Evolutionary conservation across 2,888 invertebrate species (phyloP).

Genomic region (Lucinisca nassula): DNA sequence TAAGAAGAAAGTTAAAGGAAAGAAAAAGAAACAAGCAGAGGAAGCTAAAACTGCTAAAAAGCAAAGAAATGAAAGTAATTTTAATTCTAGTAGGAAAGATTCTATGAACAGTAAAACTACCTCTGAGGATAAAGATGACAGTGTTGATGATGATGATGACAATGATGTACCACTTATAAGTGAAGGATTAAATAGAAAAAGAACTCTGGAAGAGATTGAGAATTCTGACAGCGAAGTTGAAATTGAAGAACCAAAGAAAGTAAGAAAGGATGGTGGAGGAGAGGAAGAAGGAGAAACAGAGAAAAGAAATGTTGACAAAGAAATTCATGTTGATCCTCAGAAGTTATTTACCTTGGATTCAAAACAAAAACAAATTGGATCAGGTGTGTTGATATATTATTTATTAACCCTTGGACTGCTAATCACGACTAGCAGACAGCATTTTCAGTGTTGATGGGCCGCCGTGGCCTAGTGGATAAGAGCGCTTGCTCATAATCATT

Average conservation of each 20-base stretch:
- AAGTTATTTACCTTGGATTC: slow-evolving; percentile 73
- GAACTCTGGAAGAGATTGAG: slow-evolving; percentile 78
- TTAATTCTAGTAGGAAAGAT: neutral
- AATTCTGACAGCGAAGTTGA: slow-evolving; percentile 62
- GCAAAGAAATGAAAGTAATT: slow-evolving; percentile 20
- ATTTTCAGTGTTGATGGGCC: too few relatives aligned
- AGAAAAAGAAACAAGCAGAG: slow-evolving; percentile 4
- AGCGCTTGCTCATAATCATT: too few relatives aligned
- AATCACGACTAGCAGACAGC: too few relatives aligned
- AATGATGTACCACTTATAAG: slow-evolving; percentile 65
- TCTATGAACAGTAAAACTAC: neutral
- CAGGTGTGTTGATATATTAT: too few relatives aligned
- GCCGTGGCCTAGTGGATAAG: too few relatives aligned
- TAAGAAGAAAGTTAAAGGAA: slow-evolving; percentile 6
- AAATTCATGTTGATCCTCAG: slow-evolving; percentile 77
- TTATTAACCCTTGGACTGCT: too few relatives aligned
- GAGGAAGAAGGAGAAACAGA: neutral
- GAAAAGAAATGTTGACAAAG: slow-evolving; percentile 22
- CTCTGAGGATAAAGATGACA: slow-evolving; percentile 30
- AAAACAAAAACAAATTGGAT: slow-evolving; percentile 70
- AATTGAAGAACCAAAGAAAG: slow-evolving; percentile 36
- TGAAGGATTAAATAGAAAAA: slow-evolving; percentile 74
- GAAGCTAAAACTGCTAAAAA: slow-evolving; percentile 26
- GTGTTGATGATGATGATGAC: slow-evolving; percentile 48
- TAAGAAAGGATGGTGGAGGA: slow-evolving; percentile 23